Evolutionary conservation across 2,113 vertebrate genomes (phyloP).

Genomic region (Psilopogon haemacephalus): DNA sequence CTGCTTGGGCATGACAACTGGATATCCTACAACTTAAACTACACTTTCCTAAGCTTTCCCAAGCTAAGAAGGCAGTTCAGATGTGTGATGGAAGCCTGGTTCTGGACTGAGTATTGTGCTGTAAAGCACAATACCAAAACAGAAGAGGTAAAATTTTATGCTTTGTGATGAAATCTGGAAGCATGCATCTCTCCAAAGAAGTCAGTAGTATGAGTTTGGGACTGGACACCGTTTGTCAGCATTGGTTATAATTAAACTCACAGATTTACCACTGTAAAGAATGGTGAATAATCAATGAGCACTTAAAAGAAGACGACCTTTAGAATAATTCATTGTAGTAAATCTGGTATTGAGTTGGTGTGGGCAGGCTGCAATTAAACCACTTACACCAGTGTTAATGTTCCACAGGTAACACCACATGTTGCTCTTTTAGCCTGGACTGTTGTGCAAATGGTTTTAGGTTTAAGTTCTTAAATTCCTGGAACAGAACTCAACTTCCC

Average conservation of each 20-base stretch:
- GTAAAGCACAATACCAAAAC: neutral
- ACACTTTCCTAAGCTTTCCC: conserved; percentile 35
- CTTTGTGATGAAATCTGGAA: neutral
- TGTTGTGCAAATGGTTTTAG: neutral
- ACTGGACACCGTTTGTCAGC: neutral
- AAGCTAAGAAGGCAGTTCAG: conserved; percentile 37
- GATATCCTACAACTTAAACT: conserved; percentile 23
- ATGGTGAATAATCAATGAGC: conserved; percentile 27
- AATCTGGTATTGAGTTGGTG: neutral
- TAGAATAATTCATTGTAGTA: neutral
- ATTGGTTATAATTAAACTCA: conserved; percentile 37
- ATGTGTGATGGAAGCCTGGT: conserved; percentile 30
- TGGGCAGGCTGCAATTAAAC: neutral
- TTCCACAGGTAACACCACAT: neutral
- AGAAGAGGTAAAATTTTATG: neutral
- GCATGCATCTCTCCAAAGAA: neutral
- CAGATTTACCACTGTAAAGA: neutral
- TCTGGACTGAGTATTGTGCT: neutral
- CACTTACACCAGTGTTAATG: neutral
- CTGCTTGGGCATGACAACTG: conserved; percentile 51
- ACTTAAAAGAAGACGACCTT: conserved; percentile 24
- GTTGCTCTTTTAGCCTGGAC: neutral
- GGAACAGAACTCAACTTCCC: neutral
- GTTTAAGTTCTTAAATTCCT: neutral
- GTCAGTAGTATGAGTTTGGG: neutral